Evolutionary conservation across 53 echinoderm and acorn worm genomes (phyloP), one percentile per base, ranked within the genome.

Genomic region (Actinopyga echinites): DNA sequence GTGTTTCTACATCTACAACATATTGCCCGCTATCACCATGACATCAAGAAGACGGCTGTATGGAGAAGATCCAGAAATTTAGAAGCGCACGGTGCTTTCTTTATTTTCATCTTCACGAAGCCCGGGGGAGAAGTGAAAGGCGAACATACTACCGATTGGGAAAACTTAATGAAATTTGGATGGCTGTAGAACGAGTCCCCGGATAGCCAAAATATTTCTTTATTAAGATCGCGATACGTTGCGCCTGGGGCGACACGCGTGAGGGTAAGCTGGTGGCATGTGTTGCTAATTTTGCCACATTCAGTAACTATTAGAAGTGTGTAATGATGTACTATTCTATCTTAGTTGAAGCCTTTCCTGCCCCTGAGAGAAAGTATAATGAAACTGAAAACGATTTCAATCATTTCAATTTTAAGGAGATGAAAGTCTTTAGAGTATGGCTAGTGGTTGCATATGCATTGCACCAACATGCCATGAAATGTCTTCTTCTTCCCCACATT

Each of bases 181-280:
- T 71, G 71, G 23, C 71, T 71, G 8, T 71, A 71, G 71, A 71
- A 42, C 42, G 42, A 42, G 71, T 35, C 42, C 71, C 24, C 71
- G 71, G 71, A 71, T 44, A 71, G 71, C 42, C 71, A 71, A 71
- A 71, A 71, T 71, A 71, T 71, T 71, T 71, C 71, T 71, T 71
- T 71, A 71, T 71, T 71, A 71, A 71, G 42, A 71, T 25, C 34
- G 71, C 71, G 71, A 71, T 71, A 71, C 44, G 44, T 34, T 28
- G 23, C 71, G 45, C 71, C 44, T 40, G 13, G 44, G 71, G 71
- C 71, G 71, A 49, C 49, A 49, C 21, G 44, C 44, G 26, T 7
- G 31, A 30, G 20, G 36, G 65, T 65, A 30, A 9, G 30, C 30
- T 34, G 65, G 20, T 65, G 31, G 65, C 65, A 65, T 28, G 36